Percentiles rank a stretch among this genome's conserved stretches.
phyloP scores from a whole-genome alignment of 2,797 vertebrate genomes.

The Gallinago solitaria region DNA sequence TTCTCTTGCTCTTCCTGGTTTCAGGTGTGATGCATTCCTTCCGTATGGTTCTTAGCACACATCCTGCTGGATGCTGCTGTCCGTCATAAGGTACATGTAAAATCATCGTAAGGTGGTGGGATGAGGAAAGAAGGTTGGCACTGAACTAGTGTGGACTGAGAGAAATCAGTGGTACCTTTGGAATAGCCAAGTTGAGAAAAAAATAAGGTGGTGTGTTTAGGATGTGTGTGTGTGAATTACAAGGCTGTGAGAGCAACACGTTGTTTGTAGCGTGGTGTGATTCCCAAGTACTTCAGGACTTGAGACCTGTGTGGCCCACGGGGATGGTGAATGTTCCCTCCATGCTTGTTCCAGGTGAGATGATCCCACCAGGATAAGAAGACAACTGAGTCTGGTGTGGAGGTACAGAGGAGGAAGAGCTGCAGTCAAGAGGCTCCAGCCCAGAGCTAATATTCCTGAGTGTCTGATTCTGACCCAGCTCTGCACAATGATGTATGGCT shows the following conservation, averaged over 20 bases:
- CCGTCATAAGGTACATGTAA: neutral
- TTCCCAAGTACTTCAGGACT: neutral
- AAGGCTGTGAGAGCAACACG: neutral
- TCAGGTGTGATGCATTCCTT: neutral
- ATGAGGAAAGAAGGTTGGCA: neutral
- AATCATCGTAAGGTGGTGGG: neutral
- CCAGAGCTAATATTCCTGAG: neutral
- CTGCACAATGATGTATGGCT: neutral
- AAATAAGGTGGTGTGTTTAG: neutral
- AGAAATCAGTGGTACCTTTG: neutral
- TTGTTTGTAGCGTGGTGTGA: neutral
- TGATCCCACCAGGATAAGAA: neutral
- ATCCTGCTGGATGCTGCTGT: neutral
- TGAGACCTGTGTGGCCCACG: neutral
- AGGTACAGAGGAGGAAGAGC: neutral
- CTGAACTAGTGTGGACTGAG: neutral
- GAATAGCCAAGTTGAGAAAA: rapidly evolving
- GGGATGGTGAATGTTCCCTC: rapidly evolving
- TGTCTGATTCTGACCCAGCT: neutral
- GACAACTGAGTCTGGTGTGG: neutral
- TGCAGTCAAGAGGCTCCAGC: neutral
- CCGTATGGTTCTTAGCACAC: neutral
- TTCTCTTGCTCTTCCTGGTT: neutral
- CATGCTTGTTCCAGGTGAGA: neutral
- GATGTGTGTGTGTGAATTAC: neutral